Percentiles rank a stretch among this genome's conserved stretches.
These are phyloP conservation scores for Hydrozoanthus gracilis DNA, from an alignment of 92 coral and sea anemone species.

Conservation along the genomic window DNA sequence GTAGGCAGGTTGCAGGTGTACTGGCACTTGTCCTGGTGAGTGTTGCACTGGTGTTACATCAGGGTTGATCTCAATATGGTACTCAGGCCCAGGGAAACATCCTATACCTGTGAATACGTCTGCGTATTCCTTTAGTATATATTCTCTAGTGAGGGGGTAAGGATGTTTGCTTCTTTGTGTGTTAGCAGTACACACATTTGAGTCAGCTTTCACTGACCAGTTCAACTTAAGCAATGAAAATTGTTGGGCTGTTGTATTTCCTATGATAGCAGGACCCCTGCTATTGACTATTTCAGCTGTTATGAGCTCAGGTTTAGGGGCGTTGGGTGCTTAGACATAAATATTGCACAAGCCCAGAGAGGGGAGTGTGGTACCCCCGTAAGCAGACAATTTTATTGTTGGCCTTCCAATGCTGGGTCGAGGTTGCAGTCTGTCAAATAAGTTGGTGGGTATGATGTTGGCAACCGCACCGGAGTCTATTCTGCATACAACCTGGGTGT, in stretches of 20 bases:
- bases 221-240: constrained; percentile 44
- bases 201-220: constrained; percentile 44
- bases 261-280: constrained; percentile 50
- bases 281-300: constrained; percentile 51
- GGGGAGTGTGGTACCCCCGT: constrained; percentile 49
- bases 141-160: constrained; percentile 57
- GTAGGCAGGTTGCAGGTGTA: constrained; percentile 67
- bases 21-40: constrained; percentile 60
- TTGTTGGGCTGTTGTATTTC: constrained; percentile 47
- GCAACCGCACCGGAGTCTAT: constrained; percentile 62
- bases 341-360: constrained; percentile 55
- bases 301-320: constrained; percentile 38
- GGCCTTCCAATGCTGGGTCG: constrained; percentile 44
- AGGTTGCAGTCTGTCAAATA: constrained; percentile 47
- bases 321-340: constrained; percentile 52
- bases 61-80: constrained; percentile 65
- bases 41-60: constrained; percentile 69
- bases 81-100: constrained; percentile 57
- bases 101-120: constrained; percentile 68
- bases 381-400: too few relatives aligned
- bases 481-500: constrained; percentile 45
- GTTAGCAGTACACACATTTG: constrained; percentile 9
- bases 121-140: constrained; percentile 50
- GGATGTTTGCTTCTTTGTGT: constrained; percentile 48
- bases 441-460: constrained; percentile 58